Base-by-base conservation (phyloP, 2,888 invertebrate genomes). In the Tinea semifulvella region DNA sequence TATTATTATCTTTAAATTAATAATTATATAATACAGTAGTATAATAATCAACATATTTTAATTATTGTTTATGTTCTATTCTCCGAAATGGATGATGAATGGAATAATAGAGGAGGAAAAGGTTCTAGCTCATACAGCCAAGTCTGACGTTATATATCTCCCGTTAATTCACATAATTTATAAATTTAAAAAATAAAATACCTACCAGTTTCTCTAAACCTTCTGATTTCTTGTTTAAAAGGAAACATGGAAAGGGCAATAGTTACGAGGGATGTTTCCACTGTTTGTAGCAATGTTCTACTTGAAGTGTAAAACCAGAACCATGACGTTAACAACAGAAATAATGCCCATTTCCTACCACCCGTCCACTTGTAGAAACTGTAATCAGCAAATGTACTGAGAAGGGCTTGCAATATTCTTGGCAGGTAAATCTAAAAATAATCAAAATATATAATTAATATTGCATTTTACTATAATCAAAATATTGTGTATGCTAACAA, bases 281-380 rank as follows among this genome's bases (percentile, higher is more conserved):
- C 70, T 0, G 90, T 90, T 64, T 98, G 98, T 25, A 91, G 85
- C 40, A 98, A 63, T 0, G 97, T 97, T 43, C 98, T 84, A 0
- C 95, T 88, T 0, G 89, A 88, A 8, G 91, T 93, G 65, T 95
- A 98, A 63, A 94, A 92, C 86, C 93, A 91, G 69, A 96, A 98
- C 93, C 95, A 97, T 35, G 92, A 90, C 0, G 89, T 85, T 0
- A 89, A 72, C 42, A 93, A 85, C 46, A 89, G 80, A 54, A 91
- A 88, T 5, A 92, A 61, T 0, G 91, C 88, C 90, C 92, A 92
- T 67, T 90, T 88, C 44, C 87, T 85, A n/a, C 75, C 77, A 0
- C 86, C 87, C 0, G 86, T 85, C 91, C 91, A 92, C 50, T 85
- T 68, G 58, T 87, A 91, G 50, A 84, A 76, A 46, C 73, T 66